phyloP scores from a whole-genome alignment of 35 echinoderm and acorn worm genomes.

The Apostichopus californicus region DNA sequence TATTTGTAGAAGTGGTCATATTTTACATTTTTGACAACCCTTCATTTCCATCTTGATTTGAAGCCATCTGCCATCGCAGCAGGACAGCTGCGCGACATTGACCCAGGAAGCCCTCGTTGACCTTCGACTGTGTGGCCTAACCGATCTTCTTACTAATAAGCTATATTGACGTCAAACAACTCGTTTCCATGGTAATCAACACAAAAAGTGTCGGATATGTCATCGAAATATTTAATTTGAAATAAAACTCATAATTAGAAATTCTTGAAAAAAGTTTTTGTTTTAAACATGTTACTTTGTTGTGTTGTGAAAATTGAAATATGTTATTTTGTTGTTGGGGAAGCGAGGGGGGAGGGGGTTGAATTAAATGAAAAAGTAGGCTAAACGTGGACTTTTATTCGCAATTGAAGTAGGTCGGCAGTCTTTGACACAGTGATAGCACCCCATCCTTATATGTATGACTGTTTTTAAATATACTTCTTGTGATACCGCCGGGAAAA shows the following conservation, averaged over 20 bases:
- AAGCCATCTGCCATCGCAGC: neutral
- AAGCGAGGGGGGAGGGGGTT: no score
- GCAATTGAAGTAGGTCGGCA: no score
- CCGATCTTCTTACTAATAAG: neutral
- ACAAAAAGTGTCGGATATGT: neutral
- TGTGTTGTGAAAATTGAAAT: no score
- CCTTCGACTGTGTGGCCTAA: neutral
- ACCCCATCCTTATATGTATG: neutral
- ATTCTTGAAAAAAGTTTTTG: no score
- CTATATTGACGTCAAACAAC: neutral
- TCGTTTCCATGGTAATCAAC: neutral
- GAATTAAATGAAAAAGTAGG: no score
- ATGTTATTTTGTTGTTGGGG: no score
- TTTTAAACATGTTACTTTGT: no score
- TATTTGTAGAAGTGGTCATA: no score
- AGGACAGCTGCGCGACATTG: neutral
- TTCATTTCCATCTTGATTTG: neutral
- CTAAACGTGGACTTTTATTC: no score
- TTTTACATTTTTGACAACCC: no score
- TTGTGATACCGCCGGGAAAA: no score
- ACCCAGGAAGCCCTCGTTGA: neutral
- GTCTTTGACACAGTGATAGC: neutral
- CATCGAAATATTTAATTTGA: neutral
- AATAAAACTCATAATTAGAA: neutral
- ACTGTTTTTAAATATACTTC: no score